phyloP scores from a whole-genome alignment of 2,888 invertebrate genomes.

The Neria commutata region DNA sequence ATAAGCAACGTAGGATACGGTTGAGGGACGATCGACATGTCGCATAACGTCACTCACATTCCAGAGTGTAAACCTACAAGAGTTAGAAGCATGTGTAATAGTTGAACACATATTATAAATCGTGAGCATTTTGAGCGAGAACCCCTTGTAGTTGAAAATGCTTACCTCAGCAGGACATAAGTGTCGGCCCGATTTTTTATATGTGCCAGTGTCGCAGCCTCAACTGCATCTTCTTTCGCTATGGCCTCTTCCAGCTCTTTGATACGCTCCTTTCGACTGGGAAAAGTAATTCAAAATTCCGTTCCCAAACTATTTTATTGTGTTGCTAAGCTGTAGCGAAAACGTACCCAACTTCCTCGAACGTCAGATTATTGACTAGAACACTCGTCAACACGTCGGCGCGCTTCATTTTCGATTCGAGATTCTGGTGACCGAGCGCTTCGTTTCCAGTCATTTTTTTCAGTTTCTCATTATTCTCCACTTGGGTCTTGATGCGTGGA shows the following conservation, averaged over 20 bases:
- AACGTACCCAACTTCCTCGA: slow-evolving; percentile 52
- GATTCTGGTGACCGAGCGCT: slow-evolving; percentile 44
- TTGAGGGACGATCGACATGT: slow-evolving; percentile 47
- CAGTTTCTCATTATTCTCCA: slow-evolving; percentile 52
- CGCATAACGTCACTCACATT: slow-evolving; percentile 52
- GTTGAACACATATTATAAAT: background rate
- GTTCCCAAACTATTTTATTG: background rate
- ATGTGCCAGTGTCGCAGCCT: slow-evolving; percentile 35
- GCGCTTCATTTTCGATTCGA: slow-evolving; percentile 46
- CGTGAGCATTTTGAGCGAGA: no score
- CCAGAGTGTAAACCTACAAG: slow-evolving; percentile 48
- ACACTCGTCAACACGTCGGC: slow-evolving; percentile 49
- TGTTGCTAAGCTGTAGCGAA: background rate
- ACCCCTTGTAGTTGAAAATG: background rate
- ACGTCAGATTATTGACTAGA: slow-evolving; percentile 51
- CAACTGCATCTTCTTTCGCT: slow-evolving; percentile 31
- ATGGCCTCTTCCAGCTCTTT: slow-evolving; percentile 41
- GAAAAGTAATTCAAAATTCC: background rate
- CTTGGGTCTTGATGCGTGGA: slow-evolving; percentile 55
- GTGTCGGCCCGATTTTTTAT: slow-evolving; percentile 49
- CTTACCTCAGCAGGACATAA: slow-evolving; percentile 51
- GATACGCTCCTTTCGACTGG: slow-evolving; percentile 45
- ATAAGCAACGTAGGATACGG: slow-evolving; percentile 42
- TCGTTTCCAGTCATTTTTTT: slow-evolving; percentile 49
- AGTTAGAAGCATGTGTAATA: no score